These are phyloP conservation scores for Drosophila macrospina DNA, from an alignment of 2,888 invertebrate species.

Conservation along the genomic window DNA sequence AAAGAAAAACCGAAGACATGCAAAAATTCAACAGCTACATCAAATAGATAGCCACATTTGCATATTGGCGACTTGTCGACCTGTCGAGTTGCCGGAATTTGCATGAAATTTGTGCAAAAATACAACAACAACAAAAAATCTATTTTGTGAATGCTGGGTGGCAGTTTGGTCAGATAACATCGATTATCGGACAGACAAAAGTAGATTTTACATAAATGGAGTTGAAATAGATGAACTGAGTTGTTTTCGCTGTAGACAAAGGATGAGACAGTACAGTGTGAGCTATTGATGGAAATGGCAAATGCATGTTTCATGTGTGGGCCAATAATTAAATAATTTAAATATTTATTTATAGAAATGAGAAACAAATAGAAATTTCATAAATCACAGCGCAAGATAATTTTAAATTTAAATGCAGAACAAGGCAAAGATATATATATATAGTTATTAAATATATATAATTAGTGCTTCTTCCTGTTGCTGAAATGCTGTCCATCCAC, in stretches of 20 bases:
- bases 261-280: slow-evolving; percentile 38
- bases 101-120: slow-evolving; percentile 52
- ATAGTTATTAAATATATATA: background rate
- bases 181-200: slow-evolving; percentile 43
- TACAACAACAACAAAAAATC: too few species aligned
- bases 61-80: slow-evolving; percentile 41
- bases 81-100: slow-evolving; percentile 34
- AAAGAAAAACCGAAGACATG: slow-evolving; percentile 53
- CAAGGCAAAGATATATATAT: background rate
- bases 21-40: slow-evolving; percentile 49
- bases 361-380: slow-evolving; percentile 3
- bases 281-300: background rate
- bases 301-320: slow-evolving; percentile 29
- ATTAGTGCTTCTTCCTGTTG: slow-evolving; percentile 29
- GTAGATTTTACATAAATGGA: slow-evolving; percentile 46
- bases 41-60: slow-evolving; percentile 52
- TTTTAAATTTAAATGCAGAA: slow-evolving; percentile 1
- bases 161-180: slow-evolving; percentile 45
- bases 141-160: slow-evolving; percentile 37
- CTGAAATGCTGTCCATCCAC: slow-evolving; percentile 30
- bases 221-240: slow-evolving; percentile 34
- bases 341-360: slow-evolving; percentile 14
- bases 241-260: slow-evolving; percentile 10
- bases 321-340: slow-evolving; percentile 15
- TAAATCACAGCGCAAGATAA: slow-evolving; percentile 12